Evolutionary conservation across 2,113 vertebrate genomes (phyloP), one percentile per base, ranked within the genome.

Genomic region (Mormyrus iriodes): DNA sequence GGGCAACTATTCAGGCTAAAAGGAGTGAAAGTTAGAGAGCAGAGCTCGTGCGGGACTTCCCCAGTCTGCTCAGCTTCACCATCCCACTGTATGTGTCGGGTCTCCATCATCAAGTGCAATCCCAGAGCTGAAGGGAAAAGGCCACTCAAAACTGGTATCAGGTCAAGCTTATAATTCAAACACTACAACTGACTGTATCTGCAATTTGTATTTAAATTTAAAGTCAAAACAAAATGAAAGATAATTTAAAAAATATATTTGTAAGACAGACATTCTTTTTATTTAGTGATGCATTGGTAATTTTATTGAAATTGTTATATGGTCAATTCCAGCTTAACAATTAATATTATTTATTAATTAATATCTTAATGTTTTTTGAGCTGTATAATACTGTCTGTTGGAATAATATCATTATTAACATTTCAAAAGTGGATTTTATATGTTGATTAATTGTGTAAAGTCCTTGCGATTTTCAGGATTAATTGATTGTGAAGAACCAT

Each of bases 401-500:
- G 73, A 79, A 79, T 79, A n/a, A 79, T 79, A 19, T 79, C 73
- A 79, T 79, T 15, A 79, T 79, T 42, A 4, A 31, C 13, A 79
- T 48, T 58, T 55, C 82, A 85, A 55, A 89, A 65, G 85, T 89
- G 88, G 88, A 85, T 85, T 89, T 21, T 55, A 89, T 86, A 89
- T 89, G 44, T 73, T 89, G 55, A 89, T 89, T 86, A 55, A 89
- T 86, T 86, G 55, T 24, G 69, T 65, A 85, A 89, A 89, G 65
- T 82, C 51, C 39, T 85, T 86, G 46, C 42, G 0, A 89, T 89
- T 89, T 83, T 85, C 89, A 86, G 53, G 84, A 89, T 89, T 85
- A 89, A 89, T 89, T 89, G 89, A 86, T 89, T 89, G 89, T 73
- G 83, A 89, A 89, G 88, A 89, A 89, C 88, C 31, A 61, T 69